Conservation (phyloP, 2,888 invertebrate species). For the Drosophila nr. perissopoda region DNA sequence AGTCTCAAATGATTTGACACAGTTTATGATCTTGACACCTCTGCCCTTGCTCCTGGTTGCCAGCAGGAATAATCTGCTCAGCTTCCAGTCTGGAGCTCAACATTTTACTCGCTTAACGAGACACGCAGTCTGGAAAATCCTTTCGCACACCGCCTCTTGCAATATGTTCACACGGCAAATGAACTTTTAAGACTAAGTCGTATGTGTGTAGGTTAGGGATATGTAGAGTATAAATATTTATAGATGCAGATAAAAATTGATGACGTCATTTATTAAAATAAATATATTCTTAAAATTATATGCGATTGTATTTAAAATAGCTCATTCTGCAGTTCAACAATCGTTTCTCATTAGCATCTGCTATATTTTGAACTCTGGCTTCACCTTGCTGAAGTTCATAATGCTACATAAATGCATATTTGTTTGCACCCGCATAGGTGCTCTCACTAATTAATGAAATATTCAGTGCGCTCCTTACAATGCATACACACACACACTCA, state of each 20-base stretch:
- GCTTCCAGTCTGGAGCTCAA: not conserved
- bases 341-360: not conserved
- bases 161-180: conserved; percentile 1
- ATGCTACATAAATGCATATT: conserved; percentile 4
- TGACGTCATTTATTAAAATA: not conserved
- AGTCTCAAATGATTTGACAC: conserved; percentile 41
- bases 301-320: no score
- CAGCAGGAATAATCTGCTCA: not conserved
- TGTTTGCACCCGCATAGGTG: conserved; percentile 27
- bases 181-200: not conserved
- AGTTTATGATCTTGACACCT: conserved; percentile 43
- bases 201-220: not conserved
- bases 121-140: not conserved
- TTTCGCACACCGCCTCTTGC: not conserved
- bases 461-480: conserved; percentile 7
- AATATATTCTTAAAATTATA: not conserved
- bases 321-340: not conserved
- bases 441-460: conserved; percentile 52
- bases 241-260: not conserved
- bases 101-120: conserved; percentile 25
- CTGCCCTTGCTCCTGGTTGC: not conserved
- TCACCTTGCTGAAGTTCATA: not conserved
- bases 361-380: not conserved
- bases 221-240: no score
- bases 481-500: not conserved